Percentiles rank a stretch among this genome's conserved stretches.
phyloP scores from a whole-genome alignment of 2,113 vertebrate species.

The Labeo rohita region DNA sequence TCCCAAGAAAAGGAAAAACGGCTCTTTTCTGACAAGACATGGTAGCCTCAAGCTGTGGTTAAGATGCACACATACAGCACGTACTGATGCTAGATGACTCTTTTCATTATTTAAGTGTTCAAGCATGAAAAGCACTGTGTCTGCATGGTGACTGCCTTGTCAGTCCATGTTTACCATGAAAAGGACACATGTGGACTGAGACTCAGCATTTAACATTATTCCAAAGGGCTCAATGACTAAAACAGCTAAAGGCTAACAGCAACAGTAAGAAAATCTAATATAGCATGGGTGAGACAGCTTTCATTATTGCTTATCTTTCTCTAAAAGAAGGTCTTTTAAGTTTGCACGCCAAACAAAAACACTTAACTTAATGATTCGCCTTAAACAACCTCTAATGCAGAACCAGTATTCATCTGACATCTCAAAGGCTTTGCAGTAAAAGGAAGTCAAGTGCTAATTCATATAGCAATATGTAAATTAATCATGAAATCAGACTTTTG shows the following conservation, averaged over 20 bases:
- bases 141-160: background rate
- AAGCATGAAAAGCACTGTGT: slow-evolving; percentile 15
- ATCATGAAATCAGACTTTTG: background rate
- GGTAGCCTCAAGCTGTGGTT: slow-evolving; percentile 2
- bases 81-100: background rate
- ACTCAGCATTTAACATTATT: background rate
- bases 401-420: too few relatives aligned
- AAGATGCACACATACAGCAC: background rate
- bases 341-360: background rate
- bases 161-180: slow-evolving; percentile 27
- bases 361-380: background rate
- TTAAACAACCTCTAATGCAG: background rate
- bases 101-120: background rate
- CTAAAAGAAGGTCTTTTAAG: background rate
- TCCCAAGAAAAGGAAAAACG: background rate
- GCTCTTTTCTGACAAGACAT: background rate
- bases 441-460: background rate
- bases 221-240: background rate
- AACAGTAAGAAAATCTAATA: background rate
- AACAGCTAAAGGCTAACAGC: background rate
- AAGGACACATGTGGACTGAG: slow-evolving; percentile 1
- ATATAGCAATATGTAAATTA: background rate
- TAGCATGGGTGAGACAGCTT: background rate
- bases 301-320: background rate
- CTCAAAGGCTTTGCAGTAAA: background rate